Conservation (phyloP, 2,113 vertebrate genomes). For the Ranitomeya imitator region DNA sequence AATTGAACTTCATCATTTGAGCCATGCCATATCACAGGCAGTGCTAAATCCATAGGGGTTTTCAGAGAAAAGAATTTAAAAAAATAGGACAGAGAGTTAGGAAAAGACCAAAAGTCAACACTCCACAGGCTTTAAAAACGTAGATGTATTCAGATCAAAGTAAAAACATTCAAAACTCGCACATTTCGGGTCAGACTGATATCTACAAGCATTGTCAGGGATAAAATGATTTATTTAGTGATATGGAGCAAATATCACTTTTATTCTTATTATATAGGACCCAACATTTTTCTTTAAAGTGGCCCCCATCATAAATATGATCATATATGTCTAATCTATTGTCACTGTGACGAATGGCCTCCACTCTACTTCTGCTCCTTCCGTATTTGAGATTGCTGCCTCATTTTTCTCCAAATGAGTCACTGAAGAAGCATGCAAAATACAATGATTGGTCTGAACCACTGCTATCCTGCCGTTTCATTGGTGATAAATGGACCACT, state of each 20-base stretch:
- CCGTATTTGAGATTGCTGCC: too few relatives aligned
- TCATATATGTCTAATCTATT: too few relatives aligned
- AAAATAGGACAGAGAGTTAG: background rate
- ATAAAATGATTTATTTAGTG: background rate
- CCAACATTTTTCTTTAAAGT: too few relatives aligned
- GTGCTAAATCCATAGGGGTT: background rate
- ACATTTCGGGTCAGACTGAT: background rate
- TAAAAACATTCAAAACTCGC: background rate
- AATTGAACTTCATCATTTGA: conserved; percentile 51
- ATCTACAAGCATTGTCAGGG: background rate
- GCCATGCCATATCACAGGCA: conserved; percentile 9
- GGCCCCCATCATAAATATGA: too few relatives aligned
- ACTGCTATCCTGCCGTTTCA: too few relatives aligned
- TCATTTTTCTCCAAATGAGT: too few relatives aligned
- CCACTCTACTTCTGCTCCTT: too few relatives aligned
- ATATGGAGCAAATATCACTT: background rate
- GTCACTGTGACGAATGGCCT: too few relatives aligned
- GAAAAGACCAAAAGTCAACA: background rate
- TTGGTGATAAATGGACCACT: too few relatives aligned
- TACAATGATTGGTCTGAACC: too few relatives aligned
- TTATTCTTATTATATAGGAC: too few relatives aligned
- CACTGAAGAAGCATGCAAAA: too few relatives aligned
- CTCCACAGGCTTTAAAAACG: background rate
- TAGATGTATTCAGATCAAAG: background rate
- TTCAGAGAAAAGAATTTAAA: background rate